A percentile compares a stretch with the other conserved stretches of the same genome.
phyloP scores from a whole-genome alignment of 2,113 vertebrate genomes.

The Nicator chloris region DNA sequence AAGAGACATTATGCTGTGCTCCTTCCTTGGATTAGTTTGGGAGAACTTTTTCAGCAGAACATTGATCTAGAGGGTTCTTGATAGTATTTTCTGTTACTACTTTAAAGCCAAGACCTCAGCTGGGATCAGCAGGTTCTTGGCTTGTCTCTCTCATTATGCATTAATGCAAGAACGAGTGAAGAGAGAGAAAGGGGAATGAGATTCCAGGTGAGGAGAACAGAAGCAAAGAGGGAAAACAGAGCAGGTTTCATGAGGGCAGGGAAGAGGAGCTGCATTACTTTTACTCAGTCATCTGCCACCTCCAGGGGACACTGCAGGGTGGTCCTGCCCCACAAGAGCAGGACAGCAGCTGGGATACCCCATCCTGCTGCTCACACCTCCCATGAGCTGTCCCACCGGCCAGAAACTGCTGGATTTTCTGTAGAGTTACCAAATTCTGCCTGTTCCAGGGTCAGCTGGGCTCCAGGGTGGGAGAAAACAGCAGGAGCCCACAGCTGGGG shows the following conservation, averaged over 20 bases:
- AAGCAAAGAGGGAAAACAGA: neutral
- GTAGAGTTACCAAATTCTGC: neutral
- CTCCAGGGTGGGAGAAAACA: neutral
- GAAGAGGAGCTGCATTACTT: neutral
- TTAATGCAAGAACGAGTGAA: neutral
- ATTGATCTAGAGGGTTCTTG: neutral
- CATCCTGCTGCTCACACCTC: neutral
- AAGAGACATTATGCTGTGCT: neutral
- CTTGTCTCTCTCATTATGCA: neutral
- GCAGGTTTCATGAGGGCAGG: neutral
- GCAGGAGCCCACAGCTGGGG: neutral
- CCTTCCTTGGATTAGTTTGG: neutral
- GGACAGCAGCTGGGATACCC: neutral
- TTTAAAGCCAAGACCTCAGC: neutral
- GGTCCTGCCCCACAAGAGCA: accelerated
- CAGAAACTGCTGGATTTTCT: neutral
- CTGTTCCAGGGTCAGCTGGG: accelerated
- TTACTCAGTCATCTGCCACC: neutral
- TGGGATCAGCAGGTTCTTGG: neutral
- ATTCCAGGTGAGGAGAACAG: neutral
- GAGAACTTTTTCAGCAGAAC: neutral
- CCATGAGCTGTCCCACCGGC: neutral
- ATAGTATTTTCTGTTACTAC: neutral
- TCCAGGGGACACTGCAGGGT: neutral
- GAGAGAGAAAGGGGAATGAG: neutral